phyloP scores from a whole-genome alignment of 1,140 invertebrate genomes.

The Eriocheir sinensis region DNA sequence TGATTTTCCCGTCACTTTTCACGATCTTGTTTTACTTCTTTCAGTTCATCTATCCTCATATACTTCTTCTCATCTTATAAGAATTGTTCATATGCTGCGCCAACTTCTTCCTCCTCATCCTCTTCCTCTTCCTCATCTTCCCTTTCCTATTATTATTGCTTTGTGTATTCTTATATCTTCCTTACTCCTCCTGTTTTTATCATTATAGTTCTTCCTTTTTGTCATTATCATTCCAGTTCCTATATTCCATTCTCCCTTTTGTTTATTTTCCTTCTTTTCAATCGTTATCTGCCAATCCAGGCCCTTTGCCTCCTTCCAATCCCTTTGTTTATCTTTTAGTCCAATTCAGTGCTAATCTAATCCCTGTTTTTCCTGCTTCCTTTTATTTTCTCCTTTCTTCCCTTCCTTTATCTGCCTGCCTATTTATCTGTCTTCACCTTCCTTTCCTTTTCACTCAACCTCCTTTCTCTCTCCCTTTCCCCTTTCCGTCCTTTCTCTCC shows the following conservation, averaged over 20 bases:
- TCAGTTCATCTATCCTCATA: too few relatives aligned
- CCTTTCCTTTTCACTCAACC: background rate
- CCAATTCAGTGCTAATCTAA: background rate
- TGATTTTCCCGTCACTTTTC: too few relatives aligned
- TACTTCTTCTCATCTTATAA: too few relatives aligned
- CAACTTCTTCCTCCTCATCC: background rate
- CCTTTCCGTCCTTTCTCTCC: background rate
- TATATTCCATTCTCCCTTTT: background rate
- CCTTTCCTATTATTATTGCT: background rate
- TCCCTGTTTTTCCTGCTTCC: constrained; percentile 8
- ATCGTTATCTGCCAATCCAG: background rate
- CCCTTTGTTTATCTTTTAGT: background rate
- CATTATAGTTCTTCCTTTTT: too few relatives aligned
- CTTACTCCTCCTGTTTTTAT: too few relatives aligned
- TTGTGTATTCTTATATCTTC: background rate
- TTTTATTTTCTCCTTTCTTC: background rate
- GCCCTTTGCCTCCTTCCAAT: background rate
- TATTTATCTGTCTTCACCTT: background rate
- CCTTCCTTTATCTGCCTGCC: background rate
- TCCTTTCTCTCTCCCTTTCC: background rate
- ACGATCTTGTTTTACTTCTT: too few relatives aligned
- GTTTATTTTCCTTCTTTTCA: background rate
- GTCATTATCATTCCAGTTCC: background rate
- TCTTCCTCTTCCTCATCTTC: background rate
- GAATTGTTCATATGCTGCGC: too few relatives aligned